Conservation (phyloP, 2,888 invertebrate species). For the Aspidiotus rigidus region DNA sequence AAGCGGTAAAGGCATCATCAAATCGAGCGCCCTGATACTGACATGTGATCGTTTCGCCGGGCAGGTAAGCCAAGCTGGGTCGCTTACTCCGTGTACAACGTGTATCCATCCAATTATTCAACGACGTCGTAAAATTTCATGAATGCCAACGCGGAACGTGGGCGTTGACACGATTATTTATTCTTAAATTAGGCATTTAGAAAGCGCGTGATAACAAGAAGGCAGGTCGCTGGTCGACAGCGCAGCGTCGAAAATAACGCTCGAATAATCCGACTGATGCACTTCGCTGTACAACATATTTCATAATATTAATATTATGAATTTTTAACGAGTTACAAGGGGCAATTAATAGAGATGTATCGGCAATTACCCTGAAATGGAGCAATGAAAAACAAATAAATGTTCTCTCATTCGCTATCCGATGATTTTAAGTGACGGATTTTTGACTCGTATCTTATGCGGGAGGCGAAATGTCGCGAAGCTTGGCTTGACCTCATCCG, state of each 20-base stretch:
- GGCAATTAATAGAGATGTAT: conserved; percentile 27
- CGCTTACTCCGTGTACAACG: too few species aligned
- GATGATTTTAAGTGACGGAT: conserved; percentile 26
- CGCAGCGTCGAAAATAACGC: background rate
- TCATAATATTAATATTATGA: conserved; percentile 22
- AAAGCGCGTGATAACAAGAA: conserved; percentile 6
- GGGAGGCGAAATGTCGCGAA: background rate
- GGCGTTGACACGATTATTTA: conserved; percentile 22
- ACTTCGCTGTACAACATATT: conserved; percentile 6
- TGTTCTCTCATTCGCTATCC: background rate
- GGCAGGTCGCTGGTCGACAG: background rate
- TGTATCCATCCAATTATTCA: background rate
- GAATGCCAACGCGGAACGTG: background rate
- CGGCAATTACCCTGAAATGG: conserved; percentile 23
- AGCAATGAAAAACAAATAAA: conserved; percentile 31
- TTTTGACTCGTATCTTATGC: background rate
- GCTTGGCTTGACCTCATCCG: background rate
- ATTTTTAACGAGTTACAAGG: conserved; percentile 29
- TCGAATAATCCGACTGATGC: too few species aligned
- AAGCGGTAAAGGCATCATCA: too few species aligned
- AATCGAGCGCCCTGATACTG: too few species aligned
- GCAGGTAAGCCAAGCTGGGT: too few species aligned
- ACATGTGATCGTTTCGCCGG: too few species aligned
- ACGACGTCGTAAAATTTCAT: conserved; percentile 5
- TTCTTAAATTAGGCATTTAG: conserved; percentile 21